A percentile compares a stretch with the other conserved stretches of the same genome.
These are phyloP conservation scores for Sycobia sp. DNA, from an alignment of 1,140 invertebrate species.

Conservation along the genomic window DNA sequence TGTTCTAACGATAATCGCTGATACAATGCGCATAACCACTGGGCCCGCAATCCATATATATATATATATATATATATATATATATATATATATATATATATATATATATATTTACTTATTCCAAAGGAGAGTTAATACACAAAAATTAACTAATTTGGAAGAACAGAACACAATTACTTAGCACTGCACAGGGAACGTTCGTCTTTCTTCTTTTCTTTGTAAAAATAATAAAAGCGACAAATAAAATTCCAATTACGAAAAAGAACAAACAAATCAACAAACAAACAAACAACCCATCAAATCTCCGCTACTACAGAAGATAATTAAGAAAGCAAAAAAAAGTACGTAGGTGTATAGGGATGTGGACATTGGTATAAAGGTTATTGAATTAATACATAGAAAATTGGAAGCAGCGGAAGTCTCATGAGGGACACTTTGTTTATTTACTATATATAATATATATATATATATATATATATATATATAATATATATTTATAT, in stretches of 20 bases:
- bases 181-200: not conserved
- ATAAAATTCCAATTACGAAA: no score
- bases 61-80: not conserved
- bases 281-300: slow-evolving; percentile 5
- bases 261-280: no score
- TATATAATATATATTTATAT: no score
- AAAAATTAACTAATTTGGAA: not conserved
- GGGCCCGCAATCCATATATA: not conserved
- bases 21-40: no score
- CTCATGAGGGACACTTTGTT: not conserved
- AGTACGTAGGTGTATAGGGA: not conserved
- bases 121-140: slow-evolving; percentile 25
- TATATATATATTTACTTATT: no score
- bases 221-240: no score
- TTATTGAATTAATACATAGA: not conserved
- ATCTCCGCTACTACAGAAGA: not conserved
- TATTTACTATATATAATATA: no score
- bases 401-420: slow-evolving; percentile 5
- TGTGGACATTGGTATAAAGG: not conserved
- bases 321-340: not conserved
- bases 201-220: no score
- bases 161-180: slow-evolving; percentile 2
- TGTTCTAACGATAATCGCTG: no score
- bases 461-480: no score
- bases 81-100: not conserved